Evolutionary conservation across 30 jellyfish, hydroid and myxozoan species (phyloP).

Genomic region (Turritopsis dohrnii): DNA sequence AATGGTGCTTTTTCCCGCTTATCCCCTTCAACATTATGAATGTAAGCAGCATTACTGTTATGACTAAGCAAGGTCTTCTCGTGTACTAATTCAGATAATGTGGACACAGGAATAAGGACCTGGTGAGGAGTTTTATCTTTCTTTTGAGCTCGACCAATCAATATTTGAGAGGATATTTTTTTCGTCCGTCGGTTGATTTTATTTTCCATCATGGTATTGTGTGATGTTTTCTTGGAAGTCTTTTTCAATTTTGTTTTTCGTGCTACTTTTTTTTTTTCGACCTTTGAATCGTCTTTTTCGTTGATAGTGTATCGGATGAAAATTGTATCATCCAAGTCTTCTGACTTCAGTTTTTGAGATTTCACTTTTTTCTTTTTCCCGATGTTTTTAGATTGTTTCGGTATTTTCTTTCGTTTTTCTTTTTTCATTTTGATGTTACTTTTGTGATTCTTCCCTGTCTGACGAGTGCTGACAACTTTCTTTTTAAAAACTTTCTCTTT

Average conservation of each 20-base stretch:
- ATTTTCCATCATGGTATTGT: not conserved
- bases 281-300: not conserved
- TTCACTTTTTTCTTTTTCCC: not conserved
- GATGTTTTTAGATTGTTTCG: not conserved
- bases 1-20: not conserved
- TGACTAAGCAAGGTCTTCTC: not conserved
- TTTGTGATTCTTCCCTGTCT: no score
- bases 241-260: not conserved
- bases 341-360: not conserved
- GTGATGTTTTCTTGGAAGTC: not conserved
- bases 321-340: not conserved
- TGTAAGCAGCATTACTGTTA: not conserved
- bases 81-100: not conserved
- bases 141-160: not conserved
- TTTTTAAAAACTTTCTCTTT: no score
- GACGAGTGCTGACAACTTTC: no score
- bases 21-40: not conserved
- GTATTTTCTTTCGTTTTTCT: no score
- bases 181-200: conserved; percentile 21
- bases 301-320: not conserved
- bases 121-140: conserved; percentile 5
- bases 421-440: no score
- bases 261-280: not conserved
- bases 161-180: not conserved
- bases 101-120: not conserved